Evolutionary conservation across 2,113 vertebrate genomes (phyloP).

Genomic region (Rhineura floridana): DNA sequence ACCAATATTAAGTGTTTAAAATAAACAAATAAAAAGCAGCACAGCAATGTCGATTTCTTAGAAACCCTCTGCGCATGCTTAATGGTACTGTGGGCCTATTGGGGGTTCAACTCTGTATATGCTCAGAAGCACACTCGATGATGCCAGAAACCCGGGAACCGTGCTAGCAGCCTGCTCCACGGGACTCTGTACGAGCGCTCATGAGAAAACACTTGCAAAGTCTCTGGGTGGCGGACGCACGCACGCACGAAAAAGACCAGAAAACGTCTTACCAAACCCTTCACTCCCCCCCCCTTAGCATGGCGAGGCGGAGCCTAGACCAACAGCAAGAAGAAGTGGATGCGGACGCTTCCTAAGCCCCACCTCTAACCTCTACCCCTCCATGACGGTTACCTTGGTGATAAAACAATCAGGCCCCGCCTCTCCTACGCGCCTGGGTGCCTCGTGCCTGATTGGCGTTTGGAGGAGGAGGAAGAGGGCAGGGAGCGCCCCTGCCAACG

Average conservation of each 20-base stretch:
- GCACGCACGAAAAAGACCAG: too few species aligned
- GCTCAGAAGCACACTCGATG: background rate
- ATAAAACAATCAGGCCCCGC: background rate
- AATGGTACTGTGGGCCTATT: background rate
- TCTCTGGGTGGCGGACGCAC: too few species aligned
- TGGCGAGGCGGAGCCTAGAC: background rate
- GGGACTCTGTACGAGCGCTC: too few species aligned
- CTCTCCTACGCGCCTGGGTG: too few species aligned
- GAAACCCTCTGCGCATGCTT: background rate
- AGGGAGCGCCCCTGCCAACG: too few species aligned
- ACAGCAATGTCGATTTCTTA: background rate
- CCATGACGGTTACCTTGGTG: constrained; percentile 1
- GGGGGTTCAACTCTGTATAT: background rate
- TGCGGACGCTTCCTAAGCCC: too few species aligned
- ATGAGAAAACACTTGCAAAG: too few species aligned
- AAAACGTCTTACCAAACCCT: too few species aligned
- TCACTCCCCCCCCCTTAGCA: too few species aligned
- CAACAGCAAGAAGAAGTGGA: too few species aligned
- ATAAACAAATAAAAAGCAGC: background rate
- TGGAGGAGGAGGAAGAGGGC: too few species aligned
- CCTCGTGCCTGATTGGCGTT: background rate
- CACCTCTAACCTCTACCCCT: background rate
- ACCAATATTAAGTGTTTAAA: background rate
- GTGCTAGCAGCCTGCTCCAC: background rate
- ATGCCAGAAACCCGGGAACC: too few species aligned